Conservation (phyloP, 2,797 vertebrate species). For the Acestrorhynchus altus region DNA sequence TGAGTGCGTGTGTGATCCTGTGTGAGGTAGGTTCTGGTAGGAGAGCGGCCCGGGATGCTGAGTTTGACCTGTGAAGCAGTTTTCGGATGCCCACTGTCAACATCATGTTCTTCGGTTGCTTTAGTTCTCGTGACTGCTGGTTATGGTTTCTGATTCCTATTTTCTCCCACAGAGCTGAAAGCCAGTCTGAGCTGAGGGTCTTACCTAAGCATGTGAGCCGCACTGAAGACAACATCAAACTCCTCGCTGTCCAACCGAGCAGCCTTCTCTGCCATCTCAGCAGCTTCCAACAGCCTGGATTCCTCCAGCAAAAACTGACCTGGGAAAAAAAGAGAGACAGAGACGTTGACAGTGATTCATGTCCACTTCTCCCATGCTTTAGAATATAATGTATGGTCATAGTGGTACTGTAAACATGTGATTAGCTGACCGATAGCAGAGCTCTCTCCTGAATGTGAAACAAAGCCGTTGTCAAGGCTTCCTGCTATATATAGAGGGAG, state of each 20-base stretch:
- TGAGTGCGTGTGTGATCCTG: not conserved
- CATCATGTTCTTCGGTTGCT: not conserved
- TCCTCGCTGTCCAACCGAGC: constrained; percentile 90
- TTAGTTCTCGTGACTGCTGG: not conserved
- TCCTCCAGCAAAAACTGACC: constrained; percentile 98
- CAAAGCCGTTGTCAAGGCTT: not conserved
- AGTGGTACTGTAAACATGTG: not conserved
- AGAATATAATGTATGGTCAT: not conserved
- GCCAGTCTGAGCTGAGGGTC: constrained; percentile 51
- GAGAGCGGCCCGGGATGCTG: not conserved
- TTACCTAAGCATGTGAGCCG: constrained; percentile 98
- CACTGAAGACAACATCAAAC: constrained; percentile 98
- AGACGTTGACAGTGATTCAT: not conserved
- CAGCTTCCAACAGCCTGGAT: constrained; percentile 91
- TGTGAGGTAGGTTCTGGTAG: not conserved
- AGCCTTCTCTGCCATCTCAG: constrained; percentile 96
- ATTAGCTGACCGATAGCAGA: not conserved
- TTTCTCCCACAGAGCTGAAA: not conserved
- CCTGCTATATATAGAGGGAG: not conserved
- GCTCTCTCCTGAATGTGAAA: not conserved
- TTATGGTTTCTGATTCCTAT: not conserved
- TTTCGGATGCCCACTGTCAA: not conserved
- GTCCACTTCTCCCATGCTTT: not conserved
- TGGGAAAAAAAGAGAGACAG: constrained; percentile 63
- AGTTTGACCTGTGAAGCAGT: not conserved